Evolutionary conservation across 2,888 invertebrate species (phyloP).

Genomic region (Drosophila mayaguana): DNA sequence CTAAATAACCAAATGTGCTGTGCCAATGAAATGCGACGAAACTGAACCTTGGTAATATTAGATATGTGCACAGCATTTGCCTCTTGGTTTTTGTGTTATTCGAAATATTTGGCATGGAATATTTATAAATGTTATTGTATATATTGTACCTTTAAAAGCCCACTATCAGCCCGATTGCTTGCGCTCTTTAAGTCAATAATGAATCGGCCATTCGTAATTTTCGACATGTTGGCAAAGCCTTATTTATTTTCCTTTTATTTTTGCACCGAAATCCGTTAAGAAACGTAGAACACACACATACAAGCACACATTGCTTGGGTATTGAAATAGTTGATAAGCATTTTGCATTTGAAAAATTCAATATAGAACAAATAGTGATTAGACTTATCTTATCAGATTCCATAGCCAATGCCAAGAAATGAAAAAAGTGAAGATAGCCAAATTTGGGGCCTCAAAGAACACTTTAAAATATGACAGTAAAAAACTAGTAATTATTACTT

Average conservation of each 20-base stretch:
- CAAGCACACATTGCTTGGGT: conserved; percentile 1
- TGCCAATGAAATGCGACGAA: conserved; percentile 28
- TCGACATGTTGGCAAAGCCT: conserved; percentile 20
- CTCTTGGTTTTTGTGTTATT: conserved; percentile 5
- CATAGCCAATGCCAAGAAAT: conserved; percentile 37
- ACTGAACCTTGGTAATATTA: conserved; percentile 41
- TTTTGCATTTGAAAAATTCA: conserved; percentile 51
- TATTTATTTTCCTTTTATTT: conserved; percentile 15
- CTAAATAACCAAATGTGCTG: conserved; percentile 24
- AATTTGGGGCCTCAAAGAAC: conserved; percentile 12
- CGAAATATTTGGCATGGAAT: not conserved
- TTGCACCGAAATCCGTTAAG: conserved; percentile 9
- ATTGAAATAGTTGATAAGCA: conserved; percentile 36
- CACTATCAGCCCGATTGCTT: conserved; percentile 23
- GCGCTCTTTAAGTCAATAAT: conserved; percentile 17
- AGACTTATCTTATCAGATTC: conserved; percentile 50
- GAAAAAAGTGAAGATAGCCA: conserved; percentile 30
- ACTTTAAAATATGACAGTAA: not conserved
- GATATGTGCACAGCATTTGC: not conserved
- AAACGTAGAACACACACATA: conserved; percentile 4
- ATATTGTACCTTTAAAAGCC: not conserved
- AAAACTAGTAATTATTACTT: not conserved
- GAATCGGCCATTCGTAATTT: conserved; percentile 19
- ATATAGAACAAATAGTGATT: conserved; percentile 30
- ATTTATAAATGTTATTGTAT: not conserved